Conservation (phyloP, 2,113 vertebrate genomes). For the Recurvirostra avosetta region DNA sequence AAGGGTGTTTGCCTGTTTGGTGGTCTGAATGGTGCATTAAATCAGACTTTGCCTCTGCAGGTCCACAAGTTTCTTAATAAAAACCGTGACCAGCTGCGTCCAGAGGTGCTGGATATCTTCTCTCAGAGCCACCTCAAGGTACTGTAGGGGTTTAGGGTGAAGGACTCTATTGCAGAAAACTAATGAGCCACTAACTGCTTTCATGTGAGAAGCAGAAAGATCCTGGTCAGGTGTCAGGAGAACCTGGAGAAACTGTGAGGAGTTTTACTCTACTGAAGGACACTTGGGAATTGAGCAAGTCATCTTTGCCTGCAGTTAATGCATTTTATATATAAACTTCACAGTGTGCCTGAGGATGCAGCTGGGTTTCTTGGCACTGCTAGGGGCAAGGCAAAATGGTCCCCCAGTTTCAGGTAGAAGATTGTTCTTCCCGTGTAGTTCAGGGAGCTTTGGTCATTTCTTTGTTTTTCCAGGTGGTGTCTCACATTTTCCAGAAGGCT, state of each 20-base stretch:
- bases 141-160: background rate
- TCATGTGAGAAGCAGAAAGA: background rate
- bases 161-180: background rate
- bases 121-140: constrained; percentile 85
- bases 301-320: rapidly evolving
- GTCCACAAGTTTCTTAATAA: constrained; percentile 91
- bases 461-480: constrained; percentile 77
- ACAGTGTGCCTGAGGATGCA: background rate
- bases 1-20: background rate
- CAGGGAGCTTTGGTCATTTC: background rate
- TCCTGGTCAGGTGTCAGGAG: background rate
- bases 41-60: constrained; percentile 63
- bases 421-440: background rate
- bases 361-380: background rate
- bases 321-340: background rate
- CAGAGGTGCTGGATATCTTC: constrained; percentile 85
- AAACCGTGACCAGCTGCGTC: constrained; percentile 83
- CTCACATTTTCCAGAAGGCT: constrained; percentile 81
- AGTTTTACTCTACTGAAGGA: background rate
- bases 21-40: background rate
- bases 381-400: background rate
- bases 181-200: background rate
- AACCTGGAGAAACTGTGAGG: background rate
- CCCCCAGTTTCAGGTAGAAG: background rate
- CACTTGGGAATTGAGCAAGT: background rate